phyloP scores from a whole-genome alignment of 2,797 vertebrate genomes.

The Danio kyathit region DNA sequence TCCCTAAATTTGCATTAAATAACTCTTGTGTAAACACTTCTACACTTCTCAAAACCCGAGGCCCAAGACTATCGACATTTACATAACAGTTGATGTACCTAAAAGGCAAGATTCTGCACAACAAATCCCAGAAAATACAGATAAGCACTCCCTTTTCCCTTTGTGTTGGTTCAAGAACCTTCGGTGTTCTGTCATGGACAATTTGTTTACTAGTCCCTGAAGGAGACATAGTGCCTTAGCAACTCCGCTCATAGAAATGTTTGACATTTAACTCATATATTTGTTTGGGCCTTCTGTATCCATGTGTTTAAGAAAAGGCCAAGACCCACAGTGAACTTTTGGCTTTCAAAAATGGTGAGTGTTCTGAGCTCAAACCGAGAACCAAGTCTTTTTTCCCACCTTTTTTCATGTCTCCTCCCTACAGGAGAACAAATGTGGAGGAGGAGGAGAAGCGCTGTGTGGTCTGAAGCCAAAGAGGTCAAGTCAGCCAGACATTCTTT shows the following conservation, averaged over 20 bases:
- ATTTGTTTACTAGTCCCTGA: neutral
- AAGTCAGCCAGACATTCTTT: conserved; percentile 44
- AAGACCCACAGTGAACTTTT: conserved; percentile 20
- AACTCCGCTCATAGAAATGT: conserved; percentile 1
- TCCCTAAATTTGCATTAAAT: conserved; percentile 25
- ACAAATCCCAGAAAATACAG: neutral
- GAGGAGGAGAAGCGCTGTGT: conserved; percentile 21
- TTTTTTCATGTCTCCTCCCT: conserved; percentile 9
- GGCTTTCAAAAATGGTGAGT: conserved; percentile 4
- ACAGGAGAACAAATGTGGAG: conserved; percentile 27
- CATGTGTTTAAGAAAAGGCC: conserved; percentile 15
- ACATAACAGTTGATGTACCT: conserved; percentile 29
- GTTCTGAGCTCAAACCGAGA: neutral
- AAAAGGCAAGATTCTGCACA: neutral
- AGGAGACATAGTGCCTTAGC: neutral
- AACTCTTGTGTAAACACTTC: conserved; percentile 12
- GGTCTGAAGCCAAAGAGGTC: conserved; percentile 46
- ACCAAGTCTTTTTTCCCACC: conserved; percentile 1
- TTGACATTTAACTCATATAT: conserved; percentile 49
- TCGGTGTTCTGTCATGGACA: neutral
- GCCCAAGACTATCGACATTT: conserved; percentile 33
- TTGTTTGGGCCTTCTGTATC: conserved; percentile 23
- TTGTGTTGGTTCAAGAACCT: neutral
- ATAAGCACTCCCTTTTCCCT: neutral
- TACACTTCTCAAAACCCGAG: neutral